phyloP scores from a whole-genome alignment of 2,888 invertebrate genomes.

The Sycophila texana region DNA sequence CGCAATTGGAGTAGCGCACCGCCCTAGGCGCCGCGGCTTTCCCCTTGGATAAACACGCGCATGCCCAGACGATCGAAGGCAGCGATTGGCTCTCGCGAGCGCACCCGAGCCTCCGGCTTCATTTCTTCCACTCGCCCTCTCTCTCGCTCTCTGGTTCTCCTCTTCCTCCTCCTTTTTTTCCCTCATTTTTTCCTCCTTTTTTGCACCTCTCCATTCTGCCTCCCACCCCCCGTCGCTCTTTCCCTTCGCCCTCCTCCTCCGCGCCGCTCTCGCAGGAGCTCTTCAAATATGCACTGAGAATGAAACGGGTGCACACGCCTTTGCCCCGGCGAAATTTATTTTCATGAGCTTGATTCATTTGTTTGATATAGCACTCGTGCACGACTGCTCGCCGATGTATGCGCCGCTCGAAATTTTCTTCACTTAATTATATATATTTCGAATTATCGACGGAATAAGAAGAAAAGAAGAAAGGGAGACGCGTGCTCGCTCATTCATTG shows the following conservation, averaged over 20 bases:
- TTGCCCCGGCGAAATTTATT: conserved; percentile 50
- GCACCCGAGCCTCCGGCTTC: conserved; percentile 41
- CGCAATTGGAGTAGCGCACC: conserved; percentile 55
- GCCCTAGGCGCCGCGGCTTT: conserved; percentile 53
- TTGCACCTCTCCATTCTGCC: conserved; percentile 31
- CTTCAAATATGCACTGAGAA: conserved; percentile 57
- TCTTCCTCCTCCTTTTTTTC: conserved; percentile 21
- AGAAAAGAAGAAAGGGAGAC: background rate
- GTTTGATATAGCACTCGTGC: conserved; percentile 51
- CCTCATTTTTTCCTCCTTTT: conserved; percentile 30
- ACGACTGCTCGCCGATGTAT: background rate
- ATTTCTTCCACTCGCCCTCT: conserved; percentile 34
- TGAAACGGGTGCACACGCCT: conserved; percentile 41
- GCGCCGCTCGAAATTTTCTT: conserved; percentile 16
- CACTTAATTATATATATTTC: conserved; percentile 40
- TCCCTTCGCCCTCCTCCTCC: conserved; percentile 9
- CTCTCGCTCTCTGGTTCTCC: conserved; percentile 14
- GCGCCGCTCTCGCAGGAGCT: conserved; percentile 21
- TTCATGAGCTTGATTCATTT: conserved; percentile 56
- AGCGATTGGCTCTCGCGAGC: conserved; percentile 53
- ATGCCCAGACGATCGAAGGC: conserved; percentile 55
- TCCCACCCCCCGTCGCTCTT: background rate
- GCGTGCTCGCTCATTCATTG: background rate
- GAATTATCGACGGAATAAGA: conserved; percentile 5
- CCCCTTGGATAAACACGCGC: conserved; percentile 57